A percentile compares a stretch with the other conserved stretches of the same genome.
These are phyloP conservation scores for Nymphicus hollandicus DNA, from an alignment of 2,113 vertebrate species.

Conservation along the genomic window DNA sequence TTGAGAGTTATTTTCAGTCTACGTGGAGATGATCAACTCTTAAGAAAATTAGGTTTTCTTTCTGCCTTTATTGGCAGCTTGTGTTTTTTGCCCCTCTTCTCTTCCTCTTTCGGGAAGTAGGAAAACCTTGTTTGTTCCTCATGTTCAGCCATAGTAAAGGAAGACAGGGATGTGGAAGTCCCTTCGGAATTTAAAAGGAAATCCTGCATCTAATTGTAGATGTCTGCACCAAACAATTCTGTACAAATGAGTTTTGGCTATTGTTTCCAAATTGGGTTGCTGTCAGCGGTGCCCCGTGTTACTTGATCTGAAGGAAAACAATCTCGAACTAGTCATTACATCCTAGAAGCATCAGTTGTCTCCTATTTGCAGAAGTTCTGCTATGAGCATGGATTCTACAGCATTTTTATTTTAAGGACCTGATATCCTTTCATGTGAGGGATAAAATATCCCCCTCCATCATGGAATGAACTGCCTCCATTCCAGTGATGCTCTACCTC, in stretches of 20 bases:
- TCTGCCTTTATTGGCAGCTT: slow-evolving; percentile 6
- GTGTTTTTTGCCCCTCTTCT: not conserved
- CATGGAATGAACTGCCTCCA: not conserved
- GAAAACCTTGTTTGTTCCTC: slow-evolving; percentile 47
- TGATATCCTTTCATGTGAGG: not conserved
- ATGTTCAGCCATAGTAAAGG: not conserved
- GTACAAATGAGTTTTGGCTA: not conserved
- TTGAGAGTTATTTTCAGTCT: not conserved
- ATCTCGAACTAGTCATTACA: not conserved
- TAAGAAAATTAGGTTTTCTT: not conserved
- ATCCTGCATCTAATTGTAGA: slow-evolving; percentile 51
- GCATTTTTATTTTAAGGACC: not conserved
- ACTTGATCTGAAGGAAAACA: not conserved
- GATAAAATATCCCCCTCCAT: not conserved
- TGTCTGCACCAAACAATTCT: slow-evolving; percentile 11
- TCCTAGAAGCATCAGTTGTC: not conserved
- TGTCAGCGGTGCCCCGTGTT: not conserved
- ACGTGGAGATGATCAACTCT: not conserved
- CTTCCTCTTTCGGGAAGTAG: slow-evolving; percentile 38
- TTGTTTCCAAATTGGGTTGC: slow-evolving; percentile 21
- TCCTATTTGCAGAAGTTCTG: not conserved
- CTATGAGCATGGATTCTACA: not conserved
- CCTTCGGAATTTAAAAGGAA: slow-evolving; percentile 47
- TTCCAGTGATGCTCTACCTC: not conserved
- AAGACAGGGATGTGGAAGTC: slow-evolving; percentile 36